Evolutionary conservation across 1,140 invertebrate genomes (phyloP), one percentile per base, ranked within the genome.

Genomic region (Chymomyza costata): DNA sequence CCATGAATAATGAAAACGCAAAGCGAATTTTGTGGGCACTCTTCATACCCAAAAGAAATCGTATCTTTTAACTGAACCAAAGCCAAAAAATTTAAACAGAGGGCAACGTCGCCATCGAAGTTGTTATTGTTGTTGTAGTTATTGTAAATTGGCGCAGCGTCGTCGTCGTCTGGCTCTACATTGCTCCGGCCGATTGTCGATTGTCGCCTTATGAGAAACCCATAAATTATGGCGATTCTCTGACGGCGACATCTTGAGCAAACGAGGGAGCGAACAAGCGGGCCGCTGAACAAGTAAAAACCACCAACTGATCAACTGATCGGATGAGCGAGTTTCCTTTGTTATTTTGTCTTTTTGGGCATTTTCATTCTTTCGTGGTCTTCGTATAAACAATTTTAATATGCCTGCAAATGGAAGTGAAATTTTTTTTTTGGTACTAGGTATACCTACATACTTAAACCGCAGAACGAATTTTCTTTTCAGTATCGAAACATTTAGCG

Each of bases 141-240:
- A 41, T n/a, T 15, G 3, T 68, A 69, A 65, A 57, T 65, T 76
- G 70, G 64, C 54, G 49, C 37, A 63, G 58, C 48, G 45, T 56
- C 48, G 43, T n/a, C n/a, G n/a, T n/a, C n/a, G n/a, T n/a, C n/a
- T n/a, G 14, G 3, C 43, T 40, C 21, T n/a, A n/a, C n/a, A 6
- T 6, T 30, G 34, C 7, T 17, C 17, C 40, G 17, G 38, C 21
- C 46, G 52, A 37, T 39, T 63, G 64, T 52, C 55, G 58, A 61
- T 56, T 61, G 58, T 50, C 46, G 67, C 45, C 73, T 81, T 65
- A 65, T 76, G 67, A 66, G 81, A 78, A 81, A 73, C 56, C 67
- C 67, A 83, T 83, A 83, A 83, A 83, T 83, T 83, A 83, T 66
- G 48, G 44, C 69, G 67, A 59, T 74, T 81, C 69, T 67, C 67